Base-by-base conservation (phyloP, 2,797 vertebrate species). In the Steatocranus sp. region DNA sequence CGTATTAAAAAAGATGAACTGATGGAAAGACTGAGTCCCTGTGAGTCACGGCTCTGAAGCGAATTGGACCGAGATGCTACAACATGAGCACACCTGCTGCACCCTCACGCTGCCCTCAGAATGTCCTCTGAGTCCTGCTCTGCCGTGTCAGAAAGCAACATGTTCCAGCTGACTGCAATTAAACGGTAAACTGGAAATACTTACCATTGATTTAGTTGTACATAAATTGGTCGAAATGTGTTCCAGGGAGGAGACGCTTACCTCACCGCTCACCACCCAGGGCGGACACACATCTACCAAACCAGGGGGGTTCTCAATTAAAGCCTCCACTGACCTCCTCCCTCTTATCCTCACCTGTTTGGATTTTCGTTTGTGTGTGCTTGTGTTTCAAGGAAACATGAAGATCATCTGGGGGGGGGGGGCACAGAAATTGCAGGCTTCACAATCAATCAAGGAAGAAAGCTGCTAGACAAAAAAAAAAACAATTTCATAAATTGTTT, bases 171-270 rank as follows among this genome's bases (percentile, higher is more conserved):
- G 93, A 96, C 88, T 89, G 90, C 91, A 95, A 95, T 96, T 95
- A 95, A 96, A 95, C 93, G 82, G 94, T 95, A 95, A 95, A 97
- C 92, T 96, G 93, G 94, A 96, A 96, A 96, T 95, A 95, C 95
- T 96, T 95, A 94, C 87, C 88, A 81, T 82, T 92, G 91, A 95
- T 95, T 96, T 93, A 94, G 92, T 92, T 93, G 92, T 94, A 90
- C 92, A 91, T 93, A 93, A 95, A 95, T 93, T 95, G 93, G 90
- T 92, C 11, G 5, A 87, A 93, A 93, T 92, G 88, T 92, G 94
- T 94, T 96, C 93, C 92, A 91, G 89, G 90, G 93, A 94, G 89
- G 90, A 92, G 89, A 80, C 27, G 88, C 82, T 96, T 92, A 94
- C 92, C 87, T 92, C 94, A 94, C 84, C 78, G 48, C 85, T 90